These are phyloP conservation scores for Nudaria mundana DNA, from an alignment of 2,888 invertebrate genomes.

Conservation along the genomic window DNA sequence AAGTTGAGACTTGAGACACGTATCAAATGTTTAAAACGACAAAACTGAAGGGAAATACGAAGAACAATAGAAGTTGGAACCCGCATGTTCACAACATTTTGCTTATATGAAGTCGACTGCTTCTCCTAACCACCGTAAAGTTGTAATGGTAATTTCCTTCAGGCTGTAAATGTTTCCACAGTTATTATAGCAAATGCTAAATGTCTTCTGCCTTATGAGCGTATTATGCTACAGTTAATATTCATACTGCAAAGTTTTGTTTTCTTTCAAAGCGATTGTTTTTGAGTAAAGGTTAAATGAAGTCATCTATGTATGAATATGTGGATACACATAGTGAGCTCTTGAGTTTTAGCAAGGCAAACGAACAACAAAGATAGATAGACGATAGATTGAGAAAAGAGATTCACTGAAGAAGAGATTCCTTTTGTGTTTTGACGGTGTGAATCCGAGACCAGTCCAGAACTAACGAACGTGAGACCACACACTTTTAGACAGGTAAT, in stretches of 20 bases:
- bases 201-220: conserved; percentile 7
- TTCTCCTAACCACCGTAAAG: conserved; percentile 24
- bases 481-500: no score
- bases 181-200: conserved; percentile 12
- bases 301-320: background rate
- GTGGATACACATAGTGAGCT: no score
- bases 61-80: conserved; percentile 53
- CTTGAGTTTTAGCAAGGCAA: no score
- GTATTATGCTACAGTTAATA: conserved; percentile 7
- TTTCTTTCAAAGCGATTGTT: conserved; percentile 1
- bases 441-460: no score
- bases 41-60: conserved; percentile 37
- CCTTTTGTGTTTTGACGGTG: no score
- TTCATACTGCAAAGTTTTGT: conserved; percentile 3
- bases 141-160: conserved; percentile 18
- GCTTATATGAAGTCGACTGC: conserved; percentile 21
- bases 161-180: conserved; percentile 13
- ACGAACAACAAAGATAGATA: no score
- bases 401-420: no score
- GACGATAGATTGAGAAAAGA: no score
- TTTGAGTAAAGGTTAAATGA: background rate
- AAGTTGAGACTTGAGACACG: conserved; percentile 9
- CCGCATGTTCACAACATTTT: conserved; percentile 47
- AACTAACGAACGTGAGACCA: no score
- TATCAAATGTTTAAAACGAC: conserved; percentile 44